Conservation (phyloP, 2,888 invertebrate genomes). For the Nymphalis urticae region DNA sequence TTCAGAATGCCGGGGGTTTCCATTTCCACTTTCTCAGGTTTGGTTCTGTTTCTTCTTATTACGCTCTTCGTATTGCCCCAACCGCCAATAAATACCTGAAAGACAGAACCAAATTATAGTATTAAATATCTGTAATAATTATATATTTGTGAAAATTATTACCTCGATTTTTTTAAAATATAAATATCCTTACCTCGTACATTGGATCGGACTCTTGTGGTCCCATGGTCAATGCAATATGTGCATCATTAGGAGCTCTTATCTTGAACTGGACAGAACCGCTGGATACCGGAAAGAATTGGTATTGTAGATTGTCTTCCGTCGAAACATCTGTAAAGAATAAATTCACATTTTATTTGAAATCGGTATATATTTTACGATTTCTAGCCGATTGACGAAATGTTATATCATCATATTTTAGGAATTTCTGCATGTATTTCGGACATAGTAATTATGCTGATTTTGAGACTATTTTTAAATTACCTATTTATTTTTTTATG, state of each 20-base stretch:
- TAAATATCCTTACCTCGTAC: conserved; percentile 83
- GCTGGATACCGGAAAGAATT: conserved; percentile 87
- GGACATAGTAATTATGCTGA: too few species aligned
- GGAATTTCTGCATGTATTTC: too few species aligned
- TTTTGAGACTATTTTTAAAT: too few species aligned
- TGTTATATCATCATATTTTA: too few species aligned
- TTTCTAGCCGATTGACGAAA: too few species aligned
- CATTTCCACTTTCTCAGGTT: conserved; percentile 87
- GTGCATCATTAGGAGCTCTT: conserved; percentile 91
- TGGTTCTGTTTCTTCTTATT: conserved; percentile 88
- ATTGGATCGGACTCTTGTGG: conserved; percentile 88
- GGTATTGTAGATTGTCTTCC: conserved; percentile 90
- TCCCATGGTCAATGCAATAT: conserved; percentile 88
- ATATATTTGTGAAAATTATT: neutral
- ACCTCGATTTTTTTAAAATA: conserved; percentile 24
- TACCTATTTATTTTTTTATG: too few species aligned
- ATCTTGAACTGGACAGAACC: conserved; percentile 90
- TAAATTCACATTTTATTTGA: conserved; percentile 19
- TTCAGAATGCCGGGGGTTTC: conserved; percentile 88
- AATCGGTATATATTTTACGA: too few species aligned
- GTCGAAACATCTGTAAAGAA: conserved; percentile 87
- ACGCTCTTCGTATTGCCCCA: conserved; percentile 93
- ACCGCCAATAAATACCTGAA: conserved; percentile 90
- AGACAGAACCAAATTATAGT: neutral
- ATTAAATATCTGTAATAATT: too few species aligned